Base-by-base conservation (phyloP, 2,797 vertebrate species). In the Eospalax fontanierii region DNA sequence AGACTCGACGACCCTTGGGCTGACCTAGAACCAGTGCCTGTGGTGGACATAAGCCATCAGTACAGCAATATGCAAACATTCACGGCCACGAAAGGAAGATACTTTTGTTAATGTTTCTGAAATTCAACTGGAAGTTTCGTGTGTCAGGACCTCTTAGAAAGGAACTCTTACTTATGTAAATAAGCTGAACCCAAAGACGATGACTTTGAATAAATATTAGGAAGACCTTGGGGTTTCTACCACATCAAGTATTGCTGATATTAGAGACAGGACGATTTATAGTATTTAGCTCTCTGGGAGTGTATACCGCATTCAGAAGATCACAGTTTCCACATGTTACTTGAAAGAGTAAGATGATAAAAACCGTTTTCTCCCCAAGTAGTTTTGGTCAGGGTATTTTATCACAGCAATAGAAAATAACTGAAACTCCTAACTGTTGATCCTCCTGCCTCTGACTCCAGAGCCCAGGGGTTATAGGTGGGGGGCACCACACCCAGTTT, bases 1-100 rank as follows among this genome's bases (percentile, higher is more conserved):
- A 99, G 99, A 99, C 98, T 99, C 98, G 99, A 99, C 98, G 99
- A 99, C 98, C 99, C 99, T 57, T 99, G 99, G 99, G 99, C 99
- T 98, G 98, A 98, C 96, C 99, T 99, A 97, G 98, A 99, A 98
- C 99, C 99, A 90, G 97, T 99, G 74, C 98, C 98, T 96, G 98
- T 99, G 97, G 98, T 98, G 98, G 99, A 99, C 97, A 98, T 99
- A 98, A 98, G 98, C 96, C 98, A 98, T 86, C 98, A 99, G 73
- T 98, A 98, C 98, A 99, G 97, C 98, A 98, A 87, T 98, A 98
- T 98, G 97, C 98, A 99, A 96, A 98, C 98, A 97, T 98, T 98
- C 90, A 98, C 99, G 98, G 98, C 98, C 97, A 99, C 98, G 99
- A 99, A 98, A 98, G 99, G 99, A 98, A 99, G 99, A 97, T 99